These are phyloP conservation scores for Gobionotothen gibberifrons DNA, from an alignment of 2,797 vertebrate genomes.

Conservation along the genomic window DNA sequence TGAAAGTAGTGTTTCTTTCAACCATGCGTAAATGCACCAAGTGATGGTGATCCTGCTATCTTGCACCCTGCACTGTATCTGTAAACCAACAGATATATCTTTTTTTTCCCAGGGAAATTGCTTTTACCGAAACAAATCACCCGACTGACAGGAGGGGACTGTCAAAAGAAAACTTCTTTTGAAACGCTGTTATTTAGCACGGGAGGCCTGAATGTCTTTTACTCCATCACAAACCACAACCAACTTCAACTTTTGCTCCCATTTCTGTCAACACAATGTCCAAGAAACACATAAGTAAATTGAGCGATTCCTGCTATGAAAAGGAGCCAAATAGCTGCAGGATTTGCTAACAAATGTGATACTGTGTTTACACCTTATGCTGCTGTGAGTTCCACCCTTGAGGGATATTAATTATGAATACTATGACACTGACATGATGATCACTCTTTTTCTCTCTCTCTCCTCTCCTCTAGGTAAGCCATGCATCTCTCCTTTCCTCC, in stretches of 20 bases:
- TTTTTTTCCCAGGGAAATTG: constrained; percentile 41
- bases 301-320: constrained; percentile 19
- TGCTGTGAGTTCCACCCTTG: constrained; percentile 29
- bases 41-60: constrained; percentile 56
- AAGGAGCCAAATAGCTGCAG: constrained; percentile 20
- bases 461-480: constrained; percentile 76
- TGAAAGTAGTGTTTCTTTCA: constrained; percentile 28
- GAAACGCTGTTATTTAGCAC: constrained; percentile 22
- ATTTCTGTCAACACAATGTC: constrained; percentile 1
- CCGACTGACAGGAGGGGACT: constrained; percentile 34
- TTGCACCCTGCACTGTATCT: constrained; percentile 45
- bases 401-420: constrained; percentile 63
- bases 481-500: constrained; percentile 15
- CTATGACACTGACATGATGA: constrained; percentile 46
- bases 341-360: constrained; percentile 36
- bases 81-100: constrained; percentile 43
- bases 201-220: neutral
- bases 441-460: constrained; percentile 37
- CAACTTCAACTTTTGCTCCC: neutral
- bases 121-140: constrained; percentile 64
- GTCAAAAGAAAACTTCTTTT: constrained; percentile 33
- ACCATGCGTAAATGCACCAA: constrained; percentile 39
- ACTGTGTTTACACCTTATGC: constrained; percentile 42
- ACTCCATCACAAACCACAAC: constrained; percentile 18
- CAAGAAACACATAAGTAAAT: neutral